A percentile compares a stretch with the other conserved stretches of the same genome.
Evolutionary conservation across 2,797 vertebrate species (phyloP).

Genomic region (Helarctos malayanus): DNA sequence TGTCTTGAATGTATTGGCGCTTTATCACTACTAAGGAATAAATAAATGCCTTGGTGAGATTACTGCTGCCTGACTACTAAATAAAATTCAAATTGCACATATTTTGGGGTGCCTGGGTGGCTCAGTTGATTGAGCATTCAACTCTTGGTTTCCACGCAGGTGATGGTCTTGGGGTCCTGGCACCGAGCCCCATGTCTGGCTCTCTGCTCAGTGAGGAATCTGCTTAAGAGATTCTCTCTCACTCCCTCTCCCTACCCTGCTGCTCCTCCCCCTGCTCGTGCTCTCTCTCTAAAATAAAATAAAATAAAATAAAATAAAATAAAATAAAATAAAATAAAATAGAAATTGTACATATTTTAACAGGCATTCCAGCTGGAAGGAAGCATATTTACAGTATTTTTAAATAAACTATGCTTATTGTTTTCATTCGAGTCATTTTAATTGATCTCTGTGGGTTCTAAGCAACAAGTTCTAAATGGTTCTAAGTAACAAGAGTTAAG

Average conservation of each 20-base stretch:
- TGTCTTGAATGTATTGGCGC: not conserved
- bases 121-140: not conserved
- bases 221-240: not conserved
- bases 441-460: constrained; percentile 46
- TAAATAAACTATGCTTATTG: not conserved
- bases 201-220: not conserved
- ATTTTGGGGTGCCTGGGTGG: not conserved
- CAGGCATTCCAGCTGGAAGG: constrained; percentile 26
- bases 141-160: not conserved
- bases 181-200: not conserved
- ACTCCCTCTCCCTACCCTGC: not conserved
- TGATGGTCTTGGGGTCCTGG: not conserved
- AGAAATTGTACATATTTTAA: constrained; percentile 25
- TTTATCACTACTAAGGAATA: constrained; percentile 8
- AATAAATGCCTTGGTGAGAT: not conserved
- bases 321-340: not conserved
- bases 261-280: not conserved
- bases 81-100: constrained; percentile 3
- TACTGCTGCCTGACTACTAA: not conserved
- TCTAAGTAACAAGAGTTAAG: constrained; percentile 27
- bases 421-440: constrained; percentile 62
- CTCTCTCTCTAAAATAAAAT: not conserved
- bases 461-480: not conserved
- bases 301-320: not conserved
- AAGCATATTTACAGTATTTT: constrained; percentile 39